These are phyloP conservation scores for Lasioglossum vierecki DNA, from an alignment of 2,888 invertebrate genomes.

Conservation along the genomic window DNA sequence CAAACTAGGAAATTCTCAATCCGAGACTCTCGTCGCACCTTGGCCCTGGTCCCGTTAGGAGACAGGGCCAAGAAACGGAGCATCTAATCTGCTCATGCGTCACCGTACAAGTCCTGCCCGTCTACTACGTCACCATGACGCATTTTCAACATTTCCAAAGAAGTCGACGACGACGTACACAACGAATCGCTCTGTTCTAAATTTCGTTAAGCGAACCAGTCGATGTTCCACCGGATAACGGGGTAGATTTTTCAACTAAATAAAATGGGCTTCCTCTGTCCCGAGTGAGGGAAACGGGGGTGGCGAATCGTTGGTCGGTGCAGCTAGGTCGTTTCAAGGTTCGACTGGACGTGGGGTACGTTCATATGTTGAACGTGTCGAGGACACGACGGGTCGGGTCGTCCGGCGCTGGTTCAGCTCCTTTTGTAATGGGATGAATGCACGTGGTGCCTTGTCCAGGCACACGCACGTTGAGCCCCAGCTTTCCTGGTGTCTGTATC, in stretches of 20 bases:
- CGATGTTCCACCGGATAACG: background rate
- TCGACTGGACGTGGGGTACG: constrained; percentile 44
- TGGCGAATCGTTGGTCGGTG: constrained; percentile 16
- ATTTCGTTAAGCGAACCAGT: background rate
- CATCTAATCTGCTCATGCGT: constrained; percentile 27
- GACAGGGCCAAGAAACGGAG: constrained; percentile 5
- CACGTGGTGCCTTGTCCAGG: constrained; percentile 79
- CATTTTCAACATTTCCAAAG: constrained; percentile 1
- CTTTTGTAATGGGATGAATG: constrained; percentile 80
- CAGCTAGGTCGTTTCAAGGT: constrained; percentile 55
- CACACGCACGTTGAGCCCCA: constrained; percentile 78
- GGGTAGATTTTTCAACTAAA: background rate
- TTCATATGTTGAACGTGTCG: constrained; percentile 73
- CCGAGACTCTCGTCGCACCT: background rate
- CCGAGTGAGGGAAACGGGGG: background rate
- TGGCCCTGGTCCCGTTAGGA: background rate
- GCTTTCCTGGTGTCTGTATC: constrained; percentile 69
- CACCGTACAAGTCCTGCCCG: constrained; percentile 22
- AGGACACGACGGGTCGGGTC: constrained; percentile 74
- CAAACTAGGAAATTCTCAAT: background rate
- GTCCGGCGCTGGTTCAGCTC: constrained; percentile 79
- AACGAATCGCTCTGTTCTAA: background rate
- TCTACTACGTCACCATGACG: background rate
- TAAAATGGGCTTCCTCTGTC: constrained; percentile 26
- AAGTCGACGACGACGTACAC: background rate